Base-by-base conservation (phyloP, 2,113 vertebrate genomes). In the Eonycteris spelaea region DNA sequence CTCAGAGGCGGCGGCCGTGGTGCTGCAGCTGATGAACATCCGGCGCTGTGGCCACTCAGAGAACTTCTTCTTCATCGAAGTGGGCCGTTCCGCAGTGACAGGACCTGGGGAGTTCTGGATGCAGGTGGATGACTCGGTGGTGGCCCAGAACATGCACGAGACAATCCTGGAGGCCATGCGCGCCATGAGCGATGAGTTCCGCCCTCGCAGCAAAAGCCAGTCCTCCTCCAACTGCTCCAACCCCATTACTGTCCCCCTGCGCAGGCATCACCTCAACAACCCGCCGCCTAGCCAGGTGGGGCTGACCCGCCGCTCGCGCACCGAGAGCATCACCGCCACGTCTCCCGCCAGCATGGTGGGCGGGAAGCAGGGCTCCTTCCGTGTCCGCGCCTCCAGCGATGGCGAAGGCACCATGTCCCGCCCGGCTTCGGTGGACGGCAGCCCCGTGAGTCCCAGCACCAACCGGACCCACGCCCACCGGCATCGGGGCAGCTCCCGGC, bases 51-150 rank as follows among this genome's bases (percentile, higher is more conserved):
- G 99, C 35, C 99, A 99, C 97, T 99, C 99, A 0, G 99, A 99
- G 97, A 99, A 99, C 97, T 99, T 99, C 97, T 99, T 99, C 97
- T 99, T 99, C 97, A 99, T 99, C 16, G 99, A 99, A 97, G 99
- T 99, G 96, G 99, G 99, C 61, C 98, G 99, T 55, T 99, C 99
- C 0, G 99, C 99, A 0, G 99, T 99, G 90, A 99, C 99, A 0
- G 99, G 99, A 2, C 99, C 99, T 0, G 99, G 99, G 6, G 99
- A 99, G 97, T 99, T 99, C 96, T 99, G 99, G 99, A 99, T 99
- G 99, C 99, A 99, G 93, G 99, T 99, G 86, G 99, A 99, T 82
- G 99, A 99, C 86, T 99, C 99, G 0, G 99, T 99, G 68, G 99
- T 99, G 91, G 99, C 99, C 0, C 99, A 99, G 98, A 99, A 99